phyloP scores from a whole-genome alignment of 2,888 invertebrate species.

The Lasioglossum lativentre region DNA sequence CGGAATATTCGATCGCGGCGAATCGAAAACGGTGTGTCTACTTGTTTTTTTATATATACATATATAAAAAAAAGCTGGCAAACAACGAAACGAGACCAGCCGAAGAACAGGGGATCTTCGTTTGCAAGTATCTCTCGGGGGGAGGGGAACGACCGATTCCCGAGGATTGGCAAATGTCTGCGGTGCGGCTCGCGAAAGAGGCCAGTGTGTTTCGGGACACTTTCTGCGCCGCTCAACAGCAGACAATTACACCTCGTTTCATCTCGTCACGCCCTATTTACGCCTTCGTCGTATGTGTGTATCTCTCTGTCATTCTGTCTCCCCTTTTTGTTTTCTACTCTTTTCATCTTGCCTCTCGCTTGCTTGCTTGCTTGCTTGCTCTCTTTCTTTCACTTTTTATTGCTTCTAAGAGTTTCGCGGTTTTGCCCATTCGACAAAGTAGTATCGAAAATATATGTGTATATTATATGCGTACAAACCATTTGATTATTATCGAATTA shows the following conservation, averaged over 20 bases:
- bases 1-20: constrained; percentile 36
- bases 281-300: neutral
- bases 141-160: constrained; percentile 56
- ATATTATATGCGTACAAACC: constrained; percentile 73
- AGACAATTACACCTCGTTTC: constrained; percentile 32
- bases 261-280: constrained; percentile 33
- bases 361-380: neutral
- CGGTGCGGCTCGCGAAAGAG: constrained; percentile 54
- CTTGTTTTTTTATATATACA: neutral
- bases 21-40: constrained; percentile 27
- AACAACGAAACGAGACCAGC: constrained; percentile 13
- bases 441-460: constrained; percentile 79
- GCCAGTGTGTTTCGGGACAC: constrained; percentile 45
- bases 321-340: constrained; percentile 51
- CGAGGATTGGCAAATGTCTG: constrained; percentile 36
- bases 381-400: constrained; percentile 52
- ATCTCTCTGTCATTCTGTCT: neutral
- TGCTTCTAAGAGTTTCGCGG: constrained; percentile 66
- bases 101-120: constrained; percentile 38
- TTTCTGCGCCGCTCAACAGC: constrained; percentile 26
- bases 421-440: constrained; percentile 71
- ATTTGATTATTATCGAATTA: constrained; percentile 80
- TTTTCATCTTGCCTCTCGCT: constrained; percentile 32
- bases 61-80: neutral
- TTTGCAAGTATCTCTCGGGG: constrained; percentile 50